These are phyloP conservation scores for Palythoa caribaeorum DNA, from an alignment of 92 coral and sea anemone species.

Conservation along the genomic window DNA sequence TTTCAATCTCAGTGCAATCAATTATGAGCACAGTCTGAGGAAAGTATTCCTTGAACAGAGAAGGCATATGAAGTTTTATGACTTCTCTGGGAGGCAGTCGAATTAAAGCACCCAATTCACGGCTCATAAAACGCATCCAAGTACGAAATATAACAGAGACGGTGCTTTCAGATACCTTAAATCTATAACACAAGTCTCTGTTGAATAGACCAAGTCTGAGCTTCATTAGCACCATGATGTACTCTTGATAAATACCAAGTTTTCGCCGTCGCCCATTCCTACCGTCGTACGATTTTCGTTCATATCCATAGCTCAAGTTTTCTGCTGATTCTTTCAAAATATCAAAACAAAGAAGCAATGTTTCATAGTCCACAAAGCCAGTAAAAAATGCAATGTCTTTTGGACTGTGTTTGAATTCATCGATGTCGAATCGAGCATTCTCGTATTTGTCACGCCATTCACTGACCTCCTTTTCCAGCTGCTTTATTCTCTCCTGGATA, in stretches of 20 bases:
- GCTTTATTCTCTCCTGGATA: conserved; percentile 17
- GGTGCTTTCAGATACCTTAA: conserved; percentile 20
- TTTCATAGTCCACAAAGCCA: conserved; percentile 71
- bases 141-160: conserved; percentile 60
- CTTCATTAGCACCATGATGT: conserved; percentile 65
- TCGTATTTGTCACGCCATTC: conserved; percentile 12
- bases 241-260: conserved; percentile 51
- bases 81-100: conserved; percentile 70
- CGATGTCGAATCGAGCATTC: conserved; percentile 63
- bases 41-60: conserved; percentile 56
- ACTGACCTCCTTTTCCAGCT: conserved; percentile 26
- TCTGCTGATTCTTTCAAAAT: conserved; percentile 63
- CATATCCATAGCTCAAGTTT: conserved; percentile 60
- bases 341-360: conserved; percentile 68
- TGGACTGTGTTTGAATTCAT: conserved; percentile 55
- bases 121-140: conserved; percentile 66
- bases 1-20: conserved; percentile 76
- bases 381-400: conserved; percentile 66
- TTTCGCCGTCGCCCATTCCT: neutral
- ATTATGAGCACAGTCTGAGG: conserved; percentile 63
- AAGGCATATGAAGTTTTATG: conserved; percentile 63
- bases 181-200: conserved; percentile 68
- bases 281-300: neutral
- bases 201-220: conserved; percentile 66
- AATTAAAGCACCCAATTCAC: conserved; percentile 61